Base-by-base conservation (phyloP, 2,888 invertebrate species). In the Hyles lineata region DNA sequence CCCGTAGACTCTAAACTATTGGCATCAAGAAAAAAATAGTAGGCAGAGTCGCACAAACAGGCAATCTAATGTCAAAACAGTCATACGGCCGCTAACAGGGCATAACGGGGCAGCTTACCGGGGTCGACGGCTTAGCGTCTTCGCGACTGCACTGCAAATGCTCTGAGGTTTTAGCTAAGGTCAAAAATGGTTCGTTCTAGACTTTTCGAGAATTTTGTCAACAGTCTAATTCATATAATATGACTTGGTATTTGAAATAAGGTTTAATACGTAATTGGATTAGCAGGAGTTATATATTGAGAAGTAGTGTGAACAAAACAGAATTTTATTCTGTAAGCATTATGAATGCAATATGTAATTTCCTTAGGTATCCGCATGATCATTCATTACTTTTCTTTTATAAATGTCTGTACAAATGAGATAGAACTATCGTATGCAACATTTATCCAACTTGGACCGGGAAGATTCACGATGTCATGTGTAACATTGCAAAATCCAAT, bases 401-500 rank as follows among this genome's bases (percentile, higher is more conserved):
- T 29, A 11, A 11, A 43, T 3, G 35, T 35, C 35, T 43, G 43
- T 23, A 21, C 9, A 11, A 3, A 21, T 59, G 7, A 23, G 9
- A 11, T 23, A 61, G 3, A 23, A 4, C 11, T 2, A 25, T 25
- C 6, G 23, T 50, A 15, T 15, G 67, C 43, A 43, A 17, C 17
- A 23, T 60, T 29, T 23, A 23, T 6, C 23, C 17, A n/a, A 62
- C n/a, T 63, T 62, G 29, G 15, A 50, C 5, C 17, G 50, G 43
- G 67, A 67, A 23, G 23, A 23, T 23, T 15, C 6, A 50, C 23
- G 23, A 15, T 23, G 19, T 8, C 23, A 17, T 15, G 6, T 15
- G 6, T 43, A 63, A 43, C 35, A 35, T 43, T 67, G 67, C 50
- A 23, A 67, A 67, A 67, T 50, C 17, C 43, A 21, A 63, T 67